These are phyloP conservation scores for Alsophila aescularia DNA, from an alignment of 2,888 invertebrate species.

Conservation along the genomic window DNA sequence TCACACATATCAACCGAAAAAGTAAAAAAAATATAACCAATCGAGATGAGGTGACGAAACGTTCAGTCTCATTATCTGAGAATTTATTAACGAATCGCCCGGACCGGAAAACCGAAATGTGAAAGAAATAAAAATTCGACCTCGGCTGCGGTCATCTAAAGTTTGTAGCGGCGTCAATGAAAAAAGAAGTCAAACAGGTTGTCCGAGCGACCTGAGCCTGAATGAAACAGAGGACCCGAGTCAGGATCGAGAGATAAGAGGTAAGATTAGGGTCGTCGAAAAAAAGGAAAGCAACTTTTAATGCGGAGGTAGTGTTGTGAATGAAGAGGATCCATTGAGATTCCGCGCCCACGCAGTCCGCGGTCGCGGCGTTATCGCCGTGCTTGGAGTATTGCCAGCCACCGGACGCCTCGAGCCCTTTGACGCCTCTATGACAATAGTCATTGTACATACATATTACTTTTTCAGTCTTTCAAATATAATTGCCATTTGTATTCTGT, in stretches of 20 bases:
- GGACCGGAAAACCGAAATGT: conserved; percentile 84
- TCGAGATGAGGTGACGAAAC: conserved; percentile 84
- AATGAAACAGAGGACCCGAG: conserved; percentile 80
- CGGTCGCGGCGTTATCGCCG: conserved; percentile 57
- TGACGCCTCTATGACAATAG: conserved; percentile 13
- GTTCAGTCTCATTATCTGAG: conserved; percentile 85
- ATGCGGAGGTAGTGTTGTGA: conserved; percentile 81
- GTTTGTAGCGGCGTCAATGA: conserved; percentile 82
- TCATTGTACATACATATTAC: conserved; percentile 16
- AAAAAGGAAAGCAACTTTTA: conserved; percentile 80
- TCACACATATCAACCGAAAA: conserved; percentile 80
- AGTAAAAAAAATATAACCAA: conserved; percentile 76
- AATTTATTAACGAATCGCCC: conserved; percentile 84
- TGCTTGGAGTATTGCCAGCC: conserved; percentile 38
- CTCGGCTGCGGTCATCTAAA: conserved; percentile 82
- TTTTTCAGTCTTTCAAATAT: conserved; percentile 59
- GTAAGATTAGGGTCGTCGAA: conserved; percentile 76
- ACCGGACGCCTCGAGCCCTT: conserved; percentile 50
- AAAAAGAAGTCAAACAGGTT: conserved; percentile 83
- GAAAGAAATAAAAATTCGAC: conserved; percentile 84
- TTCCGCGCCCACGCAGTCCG: conserved; percentile 74
- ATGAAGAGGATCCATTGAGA: conserved; percentile 82
- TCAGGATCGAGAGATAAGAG: conserved; percentile 81
- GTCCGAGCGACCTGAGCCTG: conserved; percentile 75
- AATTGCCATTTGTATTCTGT: conserved; percentile 62